Conservation (phyloP, 2,888 invertebrate genomes). For the Oasisia sp. region DNA sequence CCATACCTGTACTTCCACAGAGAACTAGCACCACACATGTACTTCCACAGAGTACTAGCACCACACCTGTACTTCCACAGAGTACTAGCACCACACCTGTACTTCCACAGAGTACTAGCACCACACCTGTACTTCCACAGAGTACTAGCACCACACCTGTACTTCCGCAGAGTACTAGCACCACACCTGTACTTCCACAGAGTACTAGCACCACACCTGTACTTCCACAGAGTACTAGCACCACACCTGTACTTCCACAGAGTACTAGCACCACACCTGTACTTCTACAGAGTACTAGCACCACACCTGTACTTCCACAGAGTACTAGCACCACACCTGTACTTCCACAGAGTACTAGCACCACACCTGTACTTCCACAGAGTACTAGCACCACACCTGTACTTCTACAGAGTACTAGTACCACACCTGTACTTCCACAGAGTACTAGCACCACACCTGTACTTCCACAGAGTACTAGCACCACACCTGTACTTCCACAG, state of each 20-base stretch:
- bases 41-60: too few relatives aligned
- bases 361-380: background rate
- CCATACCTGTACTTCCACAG: too few relatives aligned
- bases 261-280: background rate
- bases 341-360: background rate
- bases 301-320: background rate
- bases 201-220: background rate
- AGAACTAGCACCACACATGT: background rate
- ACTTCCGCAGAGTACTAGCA: background rate
- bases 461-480: background rate
- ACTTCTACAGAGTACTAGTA: background rate
- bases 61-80: too few relatives aligned
- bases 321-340: background rate
- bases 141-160: background rate
- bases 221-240: background rate
- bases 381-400: background rate
- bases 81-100: background rate
- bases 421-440: background rate
- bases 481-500: background rate
- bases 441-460: background rate
- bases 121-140: background rate
- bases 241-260: background rate
- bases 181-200: background rate
- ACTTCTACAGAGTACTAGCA: background rate
- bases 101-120: background rate